A percentile compares a stretch with the other conserved stretches of the same genome.
These are phyloP conservation scores for Euura lappo DNA, from an alignment of 1,140 invertebrate species.

Conservation along the genomic window DNA sequence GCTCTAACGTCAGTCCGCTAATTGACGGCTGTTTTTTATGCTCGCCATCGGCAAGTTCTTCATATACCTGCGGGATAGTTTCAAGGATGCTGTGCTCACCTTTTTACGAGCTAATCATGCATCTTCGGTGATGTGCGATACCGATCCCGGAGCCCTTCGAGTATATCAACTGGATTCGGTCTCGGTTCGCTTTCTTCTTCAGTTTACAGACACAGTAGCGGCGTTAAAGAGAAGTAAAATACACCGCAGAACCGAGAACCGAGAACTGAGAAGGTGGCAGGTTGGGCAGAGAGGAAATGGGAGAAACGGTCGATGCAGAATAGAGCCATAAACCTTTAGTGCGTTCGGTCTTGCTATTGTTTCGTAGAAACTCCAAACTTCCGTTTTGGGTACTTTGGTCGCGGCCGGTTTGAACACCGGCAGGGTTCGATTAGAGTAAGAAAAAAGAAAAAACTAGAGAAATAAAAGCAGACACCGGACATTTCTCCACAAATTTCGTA, in stretches of 20 bases:
- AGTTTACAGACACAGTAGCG: not conserved
- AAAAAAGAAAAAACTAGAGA: not conserved
- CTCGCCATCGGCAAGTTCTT: too few relatives aligned
- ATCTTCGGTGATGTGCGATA: too few relatives aligned
- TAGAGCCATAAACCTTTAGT: conserved; percentile 4
- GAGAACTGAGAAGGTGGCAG: not conserved
- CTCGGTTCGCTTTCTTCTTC: not conserved
- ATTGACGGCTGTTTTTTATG: too few relatives aligned
- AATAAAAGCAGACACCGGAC: not conserved
- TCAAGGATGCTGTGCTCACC: too few relatives aligned
- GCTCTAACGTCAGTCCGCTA: too few relatives aligned
- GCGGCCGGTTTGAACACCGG: not conserved
- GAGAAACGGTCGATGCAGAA: not conserved
- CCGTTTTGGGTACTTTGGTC: not conserved
- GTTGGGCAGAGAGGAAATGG: not conserved
- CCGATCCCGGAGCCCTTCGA: not conserved
- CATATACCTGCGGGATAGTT: too few relatives aligned
- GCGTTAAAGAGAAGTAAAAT: too few relatives aligned
- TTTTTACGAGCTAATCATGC: too few relatives aligned
- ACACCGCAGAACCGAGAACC: not conserved
- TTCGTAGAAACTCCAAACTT: not conserved
- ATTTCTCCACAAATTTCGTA: too few relatives aligned
- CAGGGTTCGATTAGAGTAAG: not conserved
- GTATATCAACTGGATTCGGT: not conserved
- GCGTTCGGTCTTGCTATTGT: not conserved